Conservation (phyloP, 2,113 vertebrate species). For the Platysteira castanea region DNA sequence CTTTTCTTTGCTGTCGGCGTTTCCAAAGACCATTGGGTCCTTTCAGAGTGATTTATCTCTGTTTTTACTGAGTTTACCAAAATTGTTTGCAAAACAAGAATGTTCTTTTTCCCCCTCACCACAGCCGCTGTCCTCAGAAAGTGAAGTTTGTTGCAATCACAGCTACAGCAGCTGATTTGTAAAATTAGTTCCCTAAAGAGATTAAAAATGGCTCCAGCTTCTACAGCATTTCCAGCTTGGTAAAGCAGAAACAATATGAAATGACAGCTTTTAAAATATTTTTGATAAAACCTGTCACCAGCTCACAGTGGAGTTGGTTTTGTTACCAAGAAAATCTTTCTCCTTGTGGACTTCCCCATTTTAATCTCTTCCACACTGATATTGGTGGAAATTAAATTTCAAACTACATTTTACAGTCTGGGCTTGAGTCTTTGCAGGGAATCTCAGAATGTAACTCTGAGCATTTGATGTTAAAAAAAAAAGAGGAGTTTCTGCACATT, state of each 20-base stretch:
- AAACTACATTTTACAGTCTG: neutral
- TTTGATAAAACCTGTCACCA: constrained; percentile 37
- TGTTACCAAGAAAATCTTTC: neutral
- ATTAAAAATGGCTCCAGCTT: neutral
- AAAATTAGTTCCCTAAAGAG: neutral
- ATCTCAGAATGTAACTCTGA: neutral
- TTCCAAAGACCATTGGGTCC: neutral
- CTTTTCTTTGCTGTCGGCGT: neutral
- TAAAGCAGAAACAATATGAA: neutral
- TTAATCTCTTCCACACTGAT: constrained; percentile 40
- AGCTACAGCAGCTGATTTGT: neutral
- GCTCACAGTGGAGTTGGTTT: constrained; percentile 5
- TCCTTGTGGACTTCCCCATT: neutral
- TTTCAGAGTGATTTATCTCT: neutral
- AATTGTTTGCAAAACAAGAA: neutral
- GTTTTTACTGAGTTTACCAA: neutral
- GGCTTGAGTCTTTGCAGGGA: neutral
- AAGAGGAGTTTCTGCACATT: neutral
- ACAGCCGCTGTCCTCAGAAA: neutral
- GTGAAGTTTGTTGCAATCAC: neutral
- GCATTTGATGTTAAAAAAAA: neutral
- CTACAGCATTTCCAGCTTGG: neutral
- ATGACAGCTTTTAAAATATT: constrained; percentile 30
- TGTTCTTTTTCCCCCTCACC: neutral
- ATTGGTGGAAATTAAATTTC: constrained; percentile 15